phyloP scores from a whole-genome alignment of 2,113 vertebrate species.

The Grallaria varia region DNA sequence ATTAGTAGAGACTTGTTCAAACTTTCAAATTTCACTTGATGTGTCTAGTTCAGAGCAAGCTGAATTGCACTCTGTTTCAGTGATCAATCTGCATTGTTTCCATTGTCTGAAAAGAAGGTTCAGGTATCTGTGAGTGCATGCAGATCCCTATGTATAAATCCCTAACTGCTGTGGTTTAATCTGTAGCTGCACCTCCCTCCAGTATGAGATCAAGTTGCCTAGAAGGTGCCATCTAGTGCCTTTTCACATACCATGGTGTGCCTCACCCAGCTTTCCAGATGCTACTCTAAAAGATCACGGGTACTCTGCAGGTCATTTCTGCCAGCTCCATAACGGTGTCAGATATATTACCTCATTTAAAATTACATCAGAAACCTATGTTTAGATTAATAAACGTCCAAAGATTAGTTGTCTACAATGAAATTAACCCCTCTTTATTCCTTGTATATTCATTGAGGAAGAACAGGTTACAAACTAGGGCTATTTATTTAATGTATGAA shows the following conservation, averaged over 20 bases:
- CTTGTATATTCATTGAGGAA: background rate
- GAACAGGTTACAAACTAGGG: background rate
- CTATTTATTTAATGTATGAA: background rate
- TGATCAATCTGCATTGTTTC: background rate
- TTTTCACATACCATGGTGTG: background rate
- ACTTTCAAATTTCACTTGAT: background rate
- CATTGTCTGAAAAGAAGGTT: background rate
- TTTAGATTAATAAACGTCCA: background rate
- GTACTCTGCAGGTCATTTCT: background rate
- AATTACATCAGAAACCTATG: background rate
- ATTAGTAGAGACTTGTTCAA: background rate
- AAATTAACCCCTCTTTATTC: background rate
- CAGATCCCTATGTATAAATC: background rate
- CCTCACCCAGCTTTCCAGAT: background rate
- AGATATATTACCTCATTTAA: background rate
- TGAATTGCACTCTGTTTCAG: background rate
- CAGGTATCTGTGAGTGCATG: background rate
- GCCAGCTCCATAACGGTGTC: background rate
- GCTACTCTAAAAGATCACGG: background rate
- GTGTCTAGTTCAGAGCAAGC: background rate
- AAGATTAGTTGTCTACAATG: background rate
- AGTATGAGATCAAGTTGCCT: background rate
- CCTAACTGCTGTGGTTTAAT: background rate
- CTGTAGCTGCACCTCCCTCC: background rate
- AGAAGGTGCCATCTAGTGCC: background rate